phyloP scores from a whole-genome alignment of 2,797 vertebrate species.

The Craterocephalus amniculus region DNA sequence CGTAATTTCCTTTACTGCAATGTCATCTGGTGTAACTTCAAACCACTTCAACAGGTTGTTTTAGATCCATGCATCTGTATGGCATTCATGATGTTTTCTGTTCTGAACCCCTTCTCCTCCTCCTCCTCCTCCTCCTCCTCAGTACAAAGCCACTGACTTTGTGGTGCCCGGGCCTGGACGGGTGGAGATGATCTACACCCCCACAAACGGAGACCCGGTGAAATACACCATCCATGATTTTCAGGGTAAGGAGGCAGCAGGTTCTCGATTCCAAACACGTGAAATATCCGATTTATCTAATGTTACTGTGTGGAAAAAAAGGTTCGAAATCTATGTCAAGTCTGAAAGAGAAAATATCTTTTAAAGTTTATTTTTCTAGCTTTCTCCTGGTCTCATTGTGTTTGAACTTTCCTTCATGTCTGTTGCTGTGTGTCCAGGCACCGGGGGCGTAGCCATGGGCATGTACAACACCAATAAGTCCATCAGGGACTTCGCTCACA shows the following conservation, averaged over 20 bases:
- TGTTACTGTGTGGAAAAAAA: too few relatives aligned
- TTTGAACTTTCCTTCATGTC: not conserved
- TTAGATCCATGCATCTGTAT: too few relatives aligned
- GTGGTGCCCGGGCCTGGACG: slow-evolving; percentile 94
- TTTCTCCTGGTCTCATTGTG: too few relatives aligned
- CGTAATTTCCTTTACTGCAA: too few relatives aligned
- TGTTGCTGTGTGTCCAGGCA: slow-evolving; percentile 72
- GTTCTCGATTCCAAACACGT: not conserved
- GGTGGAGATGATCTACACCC: slow-evolving; percentile 94
- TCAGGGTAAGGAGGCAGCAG: slow-evolving; percentile 82
- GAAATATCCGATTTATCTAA: not conserved
- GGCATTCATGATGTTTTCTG: too few relatives aligned
- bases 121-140: slow-evolving; percentile 17
- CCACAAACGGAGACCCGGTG: slow-evolving; percentile 82
- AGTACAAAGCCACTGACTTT: slow-evolving; percentile 99
- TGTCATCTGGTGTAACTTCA: too few relatives aligned
- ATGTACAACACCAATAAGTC: slow-evolving; percentile 99
- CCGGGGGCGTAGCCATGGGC: slow-evolving; percentile 94
- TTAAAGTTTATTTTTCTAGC: too few relatives aligned
- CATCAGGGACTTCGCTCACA: slow-evolving; percentile 96
- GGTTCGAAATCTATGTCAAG: not conserved
- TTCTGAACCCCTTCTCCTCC: not conserved
- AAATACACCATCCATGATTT: slow-evolving; percentile 91
- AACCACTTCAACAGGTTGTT: too few relatives aligned
- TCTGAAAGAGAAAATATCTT: too few relatives aligned